Conservation (phyloP, 2,888 invertebrate genomes). For the Spodoptera exigua region DNA sequence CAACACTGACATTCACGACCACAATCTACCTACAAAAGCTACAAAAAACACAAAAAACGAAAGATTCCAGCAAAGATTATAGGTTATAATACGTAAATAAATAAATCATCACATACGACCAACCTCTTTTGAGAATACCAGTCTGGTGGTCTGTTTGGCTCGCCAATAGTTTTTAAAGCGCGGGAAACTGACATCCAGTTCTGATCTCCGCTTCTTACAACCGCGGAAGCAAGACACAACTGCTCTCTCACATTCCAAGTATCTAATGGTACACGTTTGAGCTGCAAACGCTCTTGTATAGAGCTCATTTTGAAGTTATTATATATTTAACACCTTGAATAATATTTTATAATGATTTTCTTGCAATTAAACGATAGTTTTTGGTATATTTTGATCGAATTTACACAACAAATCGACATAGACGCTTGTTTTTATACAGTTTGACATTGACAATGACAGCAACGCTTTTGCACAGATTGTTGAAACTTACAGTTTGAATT, state of each 20-base stretch:
- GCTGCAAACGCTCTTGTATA: constrained; percentile 82
- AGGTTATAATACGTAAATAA: constrained; percentile 7
- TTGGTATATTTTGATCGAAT: constrained; percentile 27
- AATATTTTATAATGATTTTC: not conserved
- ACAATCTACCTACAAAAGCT: not conserved
- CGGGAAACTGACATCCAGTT: constrained; percentile 97
- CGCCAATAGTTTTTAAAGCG: constrained; percentile 93
- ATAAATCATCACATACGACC: constrained; percentile 11
- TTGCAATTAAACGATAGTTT: constrained; percentile 6
- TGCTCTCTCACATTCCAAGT: constrained; percentile 96
- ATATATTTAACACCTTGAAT: constrained; percentile 1
- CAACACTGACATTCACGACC: too few relatives aligned
- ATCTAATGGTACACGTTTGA: constrained; percentile 93
- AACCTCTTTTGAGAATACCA: constrained; percentile 95
- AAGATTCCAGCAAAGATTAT: not conserved
- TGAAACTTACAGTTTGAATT: not conserved
- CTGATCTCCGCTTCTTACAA: constrained; percentile 95
- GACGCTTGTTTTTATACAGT: constrained; percentile 39
- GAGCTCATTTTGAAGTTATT: constrained; percentile 77
- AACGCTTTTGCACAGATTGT: constrained; percentile 13
- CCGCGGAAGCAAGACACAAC: constrained; percentile 95
- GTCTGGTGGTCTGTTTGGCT: constrained; percentile 93
- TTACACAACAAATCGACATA: constrained; percentile 2
- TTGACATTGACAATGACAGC: constrained; percentile 11
- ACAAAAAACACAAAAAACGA: not conserved